Conservation (phyloP, 2,797 vertebrate species). For the Alca torda region DNA sequence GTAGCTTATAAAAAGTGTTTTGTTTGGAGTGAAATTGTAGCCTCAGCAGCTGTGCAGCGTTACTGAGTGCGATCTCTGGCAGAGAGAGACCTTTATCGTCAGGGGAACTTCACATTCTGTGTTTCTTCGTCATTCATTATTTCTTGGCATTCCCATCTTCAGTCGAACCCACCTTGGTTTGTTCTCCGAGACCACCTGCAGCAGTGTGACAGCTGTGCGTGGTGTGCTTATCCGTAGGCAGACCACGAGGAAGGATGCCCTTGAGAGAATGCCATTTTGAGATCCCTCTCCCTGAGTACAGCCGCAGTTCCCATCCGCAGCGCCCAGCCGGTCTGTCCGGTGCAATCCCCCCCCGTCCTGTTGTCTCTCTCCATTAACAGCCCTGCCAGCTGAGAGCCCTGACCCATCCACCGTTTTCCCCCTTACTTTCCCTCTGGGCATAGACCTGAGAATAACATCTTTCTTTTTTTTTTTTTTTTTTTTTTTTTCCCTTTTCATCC, state of each 20-base stretch:
- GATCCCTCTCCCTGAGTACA: background rate
- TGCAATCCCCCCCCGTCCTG: background rate
- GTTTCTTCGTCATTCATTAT: rapidly evolving
- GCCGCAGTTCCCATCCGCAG: background rate
- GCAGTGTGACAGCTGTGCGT: background rate
- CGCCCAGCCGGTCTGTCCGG: rapidly evolving
- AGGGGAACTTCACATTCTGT: background rate
- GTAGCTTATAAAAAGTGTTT: background rate
- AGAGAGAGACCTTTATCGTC: background rate
- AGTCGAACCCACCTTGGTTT: background rate
- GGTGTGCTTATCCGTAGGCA: background rate
- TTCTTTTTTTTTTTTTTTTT: background rate
- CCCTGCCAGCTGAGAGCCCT: background rate
- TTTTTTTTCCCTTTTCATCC: background rate
- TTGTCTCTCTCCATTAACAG: background rate
- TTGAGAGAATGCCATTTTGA: background rate
- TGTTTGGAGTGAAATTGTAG: background rate
- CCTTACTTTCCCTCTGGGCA: background rate
- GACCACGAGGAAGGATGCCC: background rate
- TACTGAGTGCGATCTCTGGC: background rate
- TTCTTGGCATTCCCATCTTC: background rate
- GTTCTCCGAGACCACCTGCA: background rate
- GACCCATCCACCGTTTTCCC: background rate
- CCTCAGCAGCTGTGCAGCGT: background rate
- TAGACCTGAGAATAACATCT: background rate